Evolutionary conservation across 2,888 invertebrate genomes (phyloP).

Genomic region (Eustalomyia histrio): DNA sequence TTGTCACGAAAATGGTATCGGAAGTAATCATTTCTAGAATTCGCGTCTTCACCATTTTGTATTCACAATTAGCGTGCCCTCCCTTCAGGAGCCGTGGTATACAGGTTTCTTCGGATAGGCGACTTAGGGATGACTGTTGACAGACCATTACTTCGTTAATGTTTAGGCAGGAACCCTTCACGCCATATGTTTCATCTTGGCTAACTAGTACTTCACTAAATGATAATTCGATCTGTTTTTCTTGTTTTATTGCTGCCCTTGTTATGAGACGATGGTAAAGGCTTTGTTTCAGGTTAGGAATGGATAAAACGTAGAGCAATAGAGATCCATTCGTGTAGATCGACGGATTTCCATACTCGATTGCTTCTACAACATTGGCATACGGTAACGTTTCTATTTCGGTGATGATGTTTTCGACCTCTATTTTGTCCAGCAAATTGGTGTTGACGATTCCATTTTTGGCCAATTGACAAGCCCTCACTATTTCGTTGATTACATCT

Average conservation of each 20-base stretch:
- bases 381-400: neutral
- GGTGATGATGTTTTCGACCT: neutral
- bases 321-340: conserved; percentile 6
- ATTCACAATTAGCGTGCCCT: neutral
- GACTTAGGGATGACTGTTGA: neutral
- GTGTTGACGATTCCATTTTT: conserved; percentile 16
- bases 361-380: conserved; percentile 10
- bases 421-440: neutral
- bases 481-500: neutral
- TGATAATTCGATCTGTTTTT: conserved; percentile 16
- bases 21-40: neutral
- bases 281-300: conserved; percentile 19
- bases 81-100: neutral
- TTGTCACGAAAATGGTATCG: neutral
- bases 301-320: neutral
- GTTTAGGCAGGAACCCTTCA: conserved; percentile 1
- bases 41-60: neutral
- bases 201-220: conserved; percentile 17
- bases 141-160: conserved; percentile 16
- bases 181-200: conserved; percentile 4
- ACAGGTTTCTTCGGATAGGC: neutral
- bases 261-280: neutral
- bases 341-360: conserved; percentile 7
- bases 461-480: conserved; percentile 3
- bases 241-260: neutral